These are phyloP conservation scores for Acrocyrtus sp. DNA, from an alignment of 2,888 invertebrate species.

Conservation along the genomic window DNA sequence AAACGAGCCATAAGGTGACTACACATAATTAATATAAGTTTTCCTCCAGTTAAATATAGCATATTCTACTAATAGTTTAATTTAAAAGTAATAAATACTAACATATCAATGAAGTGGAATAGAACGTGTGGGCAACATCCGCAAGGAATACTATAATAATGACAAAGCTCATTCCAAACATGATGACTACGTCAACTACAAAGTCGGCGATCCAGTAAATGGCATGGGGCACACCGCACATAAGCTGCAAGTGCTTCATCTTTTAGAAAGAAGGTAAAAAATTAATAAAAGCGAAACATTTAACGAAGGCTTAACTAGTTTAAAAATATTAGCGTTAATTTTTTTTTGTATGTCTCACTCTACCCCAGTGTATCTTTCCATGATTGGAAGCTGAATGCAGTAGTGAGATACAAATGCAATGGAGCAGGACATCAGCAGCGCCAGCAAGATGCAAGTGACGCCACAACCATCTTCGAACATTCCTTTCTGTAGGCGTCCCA, in stretches of 20 bases:
- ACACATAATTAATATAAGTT: not conserved
- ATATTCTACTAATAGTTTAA: not conserved
- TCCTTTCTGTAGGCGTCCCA: not conserved
- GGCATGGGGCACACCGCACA: constrained; percentile 52
- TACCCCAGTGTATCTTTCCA: constrained; percentile 50
- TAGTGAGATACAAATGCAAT: constrained; percentile 35
- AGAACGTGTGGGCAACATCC: constrained; percentile 16
- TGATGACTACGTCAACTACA: constrained; percentile 38
- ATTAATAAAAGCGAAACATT: not conserved
- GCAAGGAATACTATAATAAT: constrained; percentile 25
- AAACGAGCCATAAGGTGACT: constrained; percentile 14
- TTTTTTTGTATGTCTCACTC: no score
- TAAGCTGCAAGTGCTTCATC: constrained; percentile 58
- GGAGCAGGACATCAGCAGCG: constrained; percentile 43
- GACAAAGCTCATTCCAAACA: constrained; percentile 17
- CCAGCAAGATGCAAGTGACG: constrained; percentile 44
- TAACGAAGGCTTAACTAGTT: no score
- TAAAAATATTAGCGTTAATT: no score
- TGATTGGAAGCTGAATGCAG: constrained; percentile 30
- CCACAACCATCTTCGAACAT: constrained; percentile 40
- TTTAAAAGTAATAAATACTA: not conserved
- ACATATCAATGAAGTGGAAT: no score
- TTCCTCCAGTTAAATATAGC: no score
- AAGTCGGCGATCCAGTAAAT: constrained; percentile 56
- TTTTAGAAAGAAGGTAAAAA: constrained; percentile 14